Base-by-base conservation (phyloP, 2,113 vertebrate species). In the Spea bombifrons region DNA sequence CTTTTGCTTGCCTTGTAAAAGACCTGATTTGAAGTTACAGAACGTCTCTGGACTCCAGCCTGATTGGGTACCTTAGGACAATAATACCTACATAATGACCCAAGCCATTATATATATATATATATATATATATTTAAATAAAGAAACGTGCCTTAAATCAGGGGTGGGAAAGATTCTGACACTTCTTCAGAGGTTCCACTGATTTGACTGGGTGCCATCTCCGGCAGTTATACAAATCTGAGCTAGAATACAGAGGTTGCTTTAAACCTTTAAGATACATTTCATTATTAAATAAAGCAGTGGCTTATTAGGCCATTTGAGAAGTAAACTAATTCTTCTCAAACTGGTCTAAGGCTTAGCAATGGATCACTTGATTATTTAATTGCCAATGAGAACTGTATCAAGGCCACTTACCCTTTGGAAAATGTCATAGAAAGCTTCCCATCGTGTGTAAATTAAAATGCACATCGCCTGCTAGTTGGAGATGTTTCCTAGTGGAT, bases 401-500 rank as follows among this genome's bases (percentile, higher is more conserved):
- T 70, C 53, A 64, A 71, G 66, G 47, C 76, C 68, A 71, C 76
- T 70, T 78, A 70, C 68, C 67, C 64, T 52, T 50, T 68, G 64
- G 67, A 64, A 55, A 65, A 71, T 64, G 59, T 71, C 76, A 78
- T 57, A 10, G 48, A 84, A 87, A 77, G 86, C 75, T 83, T 88
- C 85, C 88, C 85, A 86, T 88, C 83, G 79, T 81, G 72, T 83
- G 84, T 84, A 78, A 81, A 86, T 86, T 84, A 88, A 86, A 84
- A 80, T 85, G 71, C 86, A 71, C 50, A 71, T 88, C 50, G 50
- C 71, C 81, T 84, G 0, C 9, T 80, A 59, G 8, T 81, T 2
- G 72, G 75, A 83, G 83, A 80, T 75, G 48, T 85, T 84, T 88
- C 84, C 83, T 69, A 77, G 81, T 79, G 30, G 59, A 44, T 89